Conservation (phyloP, 2,888 invertebrate species). For the Dyspetes luteomarginatus region DNA sequence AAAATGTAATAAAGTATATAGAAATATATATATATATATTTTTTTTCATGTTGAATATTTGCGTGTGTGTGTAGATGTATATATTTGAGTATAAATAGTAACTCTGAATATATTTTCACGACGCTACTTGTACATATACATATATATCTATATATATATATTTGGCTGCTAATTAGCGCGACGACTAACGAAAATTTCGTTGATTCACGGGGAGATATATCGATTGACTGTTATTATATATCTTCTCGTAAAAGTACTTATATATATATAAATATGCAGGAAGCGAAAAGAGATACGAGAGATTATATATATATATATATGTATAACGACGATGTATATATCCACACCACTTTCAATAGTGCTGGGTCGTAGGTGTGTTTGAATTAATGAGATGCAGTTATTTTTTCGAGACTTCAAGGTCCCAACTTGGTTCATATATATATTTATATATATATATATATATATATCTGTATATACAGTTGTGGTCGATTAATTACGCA, state of each 20-base stretch:
- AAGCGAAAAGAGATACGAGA: background rate
- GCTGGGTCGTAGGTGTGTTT: background rate
- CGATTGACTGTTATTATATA: background rate
- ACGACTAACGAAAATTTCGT: slow-evolving; percentile 6
- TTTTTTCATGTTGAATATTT: background rate
- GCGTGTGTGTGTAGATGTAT: too few relatives aligned
- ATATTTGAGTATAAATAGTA: too few relatives aligned
- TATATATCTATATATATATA: too few relatives aligned
- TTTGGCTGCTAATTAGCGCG: slow-evolving; percentile 15
- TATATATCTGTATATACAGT: slow-evolving; percentile 44
- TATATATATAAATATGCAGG: background rate
- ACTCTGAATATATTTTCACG: too few relatives aligned
- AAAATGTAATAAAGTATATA: background rate
- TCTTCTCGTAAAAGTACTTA: background rate
- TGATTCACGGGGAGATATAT: background rate
- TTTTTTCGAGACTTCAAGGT: slow-evolving; percentile 69
- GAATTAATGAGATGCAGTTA: slow-evolving; percentile 61
- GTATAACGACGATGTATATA: background rate
- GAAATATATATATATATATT: slow-evolving; percentile 13
- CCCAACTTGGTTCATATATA: slow-evolving; percentile 27
- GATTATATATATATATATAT: too few relatives aligned
- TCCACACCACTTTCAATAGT: background rate
- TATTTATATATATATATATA: slow-evolving; percentile 41
- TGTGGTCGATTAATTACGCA: slow-evolving; percentile 77
- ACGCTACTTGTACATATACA: too few relatives aligned